Evolutionary conservation across 2,797 vertebrate species (phyloP).

Genomic region (Pogoniulus pusillus): DNA sequence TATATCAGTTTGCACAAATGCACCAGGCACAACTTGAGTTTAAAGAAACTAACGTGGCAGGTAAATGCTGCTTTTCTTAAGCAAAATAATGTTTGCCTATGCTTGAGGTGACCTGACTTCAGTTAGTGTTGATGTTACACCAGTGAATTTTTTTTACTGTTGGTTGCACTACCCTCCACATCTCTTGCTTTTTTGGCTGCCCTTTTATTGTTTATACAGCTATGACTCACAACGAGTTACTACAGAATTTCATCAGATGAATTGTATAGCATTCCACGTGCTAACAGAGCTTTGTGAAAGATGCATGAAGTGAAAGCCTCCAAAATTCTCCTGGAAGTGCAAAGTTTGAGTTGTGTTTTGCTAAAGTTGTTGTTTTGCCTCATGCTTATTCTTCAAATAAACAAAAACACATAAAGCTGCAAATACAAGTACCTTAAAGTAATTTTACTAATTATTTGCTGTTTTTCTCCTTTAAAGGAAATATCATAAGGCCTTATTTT

Average conservation of each 20-base stretch:
- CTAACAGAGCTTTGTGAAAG: background rate
- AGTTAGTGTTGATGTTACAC: background rate
- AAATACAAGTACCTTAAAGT: background rate
- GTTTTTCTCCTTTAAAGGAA: slow-evolving; percentile 62
- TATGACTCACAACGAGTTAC: background rate
- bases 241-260: background rate
- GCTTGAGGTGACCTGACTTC: background rate
- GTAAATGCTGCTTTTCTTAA: slow-evolving; percentile 31
- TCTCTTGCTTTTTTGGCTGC: background rate
- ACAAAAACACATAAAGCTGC: background rate
- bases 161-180: fast-evolving
- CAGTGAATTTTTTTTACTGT: background rate
- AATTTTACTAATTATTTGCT: background rate
- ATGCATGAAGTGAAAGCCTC: fast-evolving
- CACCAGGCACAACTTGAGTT: slow-evolving; percentile 82
- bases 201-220: background rate
- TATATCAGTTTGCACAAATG: slow-evolving; percentile 83
- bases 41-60: slow-evolving; percentile 88
- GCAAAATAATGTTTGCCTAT: fast-evolving
- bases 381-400: background rate
- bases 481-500: slow-evolving; percentile 84
- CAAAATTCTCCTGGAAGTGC: too few species aligned
- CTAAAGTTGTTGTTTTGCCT: background rate
- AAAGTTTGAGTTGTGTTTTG: background rate
- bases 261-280: background rate